Evolutionary conservation across 1,140 invertebrate species (phyloP), one percentile per base, ranked within the genome.

Genomic region (Diploscapter pachys): DNA sequence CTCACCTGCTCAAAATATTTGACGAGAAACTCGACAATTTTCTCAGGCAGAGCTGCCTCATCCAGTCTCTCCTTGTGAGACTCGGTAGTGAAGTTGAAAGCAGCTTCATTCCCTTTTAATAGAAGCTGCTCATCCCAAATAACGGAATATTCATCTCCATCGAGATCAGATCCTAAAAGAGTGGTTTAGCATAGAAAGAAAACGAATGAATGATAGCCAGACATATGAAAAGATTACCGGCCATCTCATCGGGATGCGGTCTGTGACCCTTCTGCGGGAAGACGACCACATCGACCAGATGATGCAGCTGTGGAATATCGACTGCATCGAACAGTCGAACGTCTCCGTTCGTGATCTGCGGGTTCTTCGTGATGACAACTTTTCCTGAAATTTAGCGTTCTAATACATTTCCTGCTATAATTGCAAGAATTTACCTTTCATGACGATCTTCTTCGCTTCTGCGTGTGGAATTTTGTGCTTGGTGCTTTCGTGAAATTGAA

Each of bases 171-270:
- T 51, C 75, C 83, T 82, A 65, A 4, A 31, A 31, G 31, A 31
- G 1, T 31, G 31, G 31, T 1, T 31, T 31, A 31, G 31, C 31
- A 31, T 31, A 31, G 31, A 31, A 31, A 31, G 31, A 31, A 31
- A 31, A 1, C 1, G 31, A 31, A 31, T 31, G 31, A 1, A 31
- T 31, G 31, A 31, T 31, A 31, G 31, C 1, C 31, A 31, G 11
- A 11, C 49, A 48, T 57, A 57, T 11, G 11, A 11, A 59, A 11
- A 69, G 31, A 49, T 65, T 11, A 82, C 85, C 85, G 62, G 82
- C 81, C 82, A 86, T 85, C 76, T 86, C 82, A 78, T 86, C 80
- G n/a, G 83, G 79, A 77, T 86, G 85, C 8, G 85, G 83, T 63
- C 84, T 70, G 59, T 72, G 51, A 6, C 85, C 85, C 61, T 82